Percentiles rank a stretch among this genome's conserved stretches.
phyloP scores from a whole-genome alignment of 92 coral and sea anemone genomes.

The Porites evermanni region DNA sequence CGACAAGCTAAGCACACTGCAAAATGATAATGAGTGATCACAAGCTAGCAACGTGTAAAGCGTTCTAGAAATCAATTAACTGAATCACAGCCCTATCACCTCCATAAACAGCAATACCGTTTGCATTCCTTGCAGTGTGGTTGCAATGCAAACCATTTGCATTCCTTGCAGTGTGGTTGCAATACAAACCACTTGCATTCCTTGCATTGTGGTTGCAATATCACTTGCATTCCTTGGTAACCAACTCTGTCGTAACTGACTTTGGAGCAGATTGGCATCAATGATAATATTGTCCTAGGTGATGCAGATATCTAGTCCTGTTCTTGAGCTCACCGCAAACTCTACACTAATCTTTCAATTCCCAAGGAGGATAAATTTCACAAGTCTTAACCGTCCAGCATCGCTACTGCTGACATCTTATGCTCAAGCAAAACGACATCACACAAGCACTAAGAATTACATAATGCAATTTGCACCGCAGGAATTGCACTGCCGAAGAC shows the following conservation, averaged over 20 bases:
- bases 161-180: slow-evolving; percentile 11
- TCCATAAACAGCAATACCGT: slow-evolving; percentile 49
- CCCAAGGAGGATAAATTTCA: slow-evolving; percentile 22
- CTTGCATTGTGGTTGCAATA: background rate
- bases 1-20: background rate
- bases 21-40: background rate
- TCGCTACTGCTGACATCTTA: slow-evolving; percentile 11
- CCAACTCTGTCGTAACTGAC: slow-evolving; percentile 24
- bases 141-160: slow-evolving; percentile 32
- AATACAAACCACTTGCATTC: slow-evolving; percentile 9
- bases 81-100: slow-evolving; percentile 52
- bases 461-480: slow-evolving; percentile 16
- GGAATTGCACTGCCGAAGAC: slow-evolving; percentile 2
- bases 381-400: slow-evolving; percentile 37
- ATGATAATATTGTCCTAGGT: slow-evolving; percentile 33
- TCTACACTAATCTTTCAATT: slow-evolving; percentile 32
- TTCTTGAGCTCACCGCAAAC: slow-evolving; percentile 33
- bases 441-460: background rate
- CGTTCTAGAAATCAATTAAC: background rate
- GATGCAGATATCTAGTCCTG: slow-evolving; percentile 29
- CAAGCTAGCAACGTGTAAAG: background rate
- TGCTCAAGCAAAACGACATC: slow-evolving; percentile 1
- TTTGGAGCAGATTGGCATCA: slow-evolving; percentile 22
- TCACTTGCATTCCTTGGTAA: slow-evolving; percentile 29
- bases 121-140: slow-evolving; percentile 33